Conservation (phyloP, 2,113 vertebrate species). For the Pardalotus punctatus region DNA sequence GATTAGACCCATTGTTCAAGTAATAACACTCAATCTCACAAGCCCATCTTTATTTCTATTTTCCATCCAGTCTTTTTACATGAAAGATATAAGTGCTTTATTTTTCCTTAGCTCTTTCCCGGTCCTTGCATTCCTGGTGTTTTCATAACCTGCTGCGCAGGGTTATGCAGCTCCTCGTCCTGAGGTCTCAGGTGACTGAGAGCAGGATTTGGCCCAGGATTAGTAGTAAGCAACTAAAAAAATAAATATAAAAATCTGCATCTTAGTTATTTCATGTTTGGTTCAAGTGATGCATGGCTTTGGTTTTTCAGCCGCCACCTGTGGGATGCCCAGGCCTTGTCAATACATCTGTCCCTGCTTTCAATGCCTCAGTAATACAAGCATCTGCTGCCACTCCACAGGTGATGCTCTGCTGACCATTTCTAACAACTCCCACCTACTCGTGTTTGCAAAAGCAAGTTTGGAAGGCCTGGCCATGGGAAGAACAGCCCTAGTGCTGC, state of each 20-base stretch:
- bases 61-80: not conserved
- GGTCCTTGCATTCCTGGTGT: not conserved
- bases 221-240: not conserved
- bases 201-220: not conserved
- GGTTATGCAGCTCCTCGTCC: not conserved
- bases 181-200: not conserved
- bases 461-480: not conserved
- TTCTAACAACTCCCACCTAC: constrained; percentile 34
- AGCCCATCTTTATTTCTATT: not conserved
- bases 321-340: not conserved
- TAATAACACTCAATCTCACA: constrained; percentile 27
- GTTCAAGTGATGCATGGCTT: not conserved
- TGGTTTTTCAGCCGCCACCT: not conserved
- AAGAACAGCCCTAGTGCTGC: not conserved
- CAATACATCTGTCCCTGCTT: not conserved
- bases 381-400: not conserved
- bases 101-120: not conserved
- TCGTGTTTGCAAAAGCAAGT: not conserved
- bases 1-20: constrained; percentile 26
- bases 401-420: constrained; percentile 16
- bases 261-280: not conserved
- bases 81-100: not conserved
- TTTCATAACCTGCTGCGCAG: not conserved
- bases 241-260: no score
- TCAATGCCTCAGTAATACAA: not conserved